These are phyloP conservation scores for Trissonchulus sp. DNA, from an alignment of 2,888 invertebrate species.

Conservation along the genomic window DNA sequence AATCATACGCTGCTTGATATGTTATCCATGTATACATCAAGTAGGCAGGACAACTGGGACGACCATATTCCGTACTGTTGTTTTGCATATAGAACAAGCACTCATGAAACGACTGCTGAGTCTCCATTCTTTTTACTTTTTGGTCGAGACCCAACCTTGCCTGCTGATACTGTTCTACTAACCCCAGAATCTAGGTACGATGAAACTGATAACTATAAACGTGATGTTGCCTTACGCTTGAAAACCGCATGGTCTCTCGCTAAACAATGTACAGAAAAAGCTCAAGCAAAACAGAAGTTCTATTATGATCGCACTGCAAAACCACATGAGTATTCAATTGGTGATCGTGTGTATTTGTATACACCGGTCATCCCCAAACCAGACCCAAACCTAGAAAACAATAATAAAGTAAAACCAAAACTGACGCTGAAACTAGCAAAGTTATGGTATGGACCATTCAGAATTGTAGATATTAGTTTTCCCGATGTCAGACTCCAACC, in stretches of 20 bases:
- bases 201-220: background rate
- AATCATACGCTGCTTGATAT: conserved; percentile 38
- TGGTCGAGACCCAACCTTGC: conserved; percentile 35
- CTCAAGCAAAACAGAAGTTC: conserved; percentile 9
- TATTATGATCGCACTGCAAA: background rate
- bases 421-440: conserved; percentile 1
- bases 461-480: background rate
- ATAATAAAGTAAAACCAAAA: background rate
- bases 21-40: conserved; percentile 6
- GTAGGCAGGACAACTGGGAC: conserved; percentile 41
- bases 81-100: conserved; percentile 40
- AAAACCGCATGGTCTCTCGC: background rate
- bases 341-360: background rate
- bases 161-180: conserved; percentile 29
- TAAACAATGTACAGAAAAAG: background rate
- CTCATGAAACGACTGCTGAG: conserved; percentile 35
- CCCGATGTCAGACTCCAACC: background rate
- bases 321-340: background rate
- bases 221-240: background rate
- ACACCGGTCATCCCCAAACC: background rate
- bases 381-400: background rate
- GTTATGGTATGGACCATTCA: background rate
- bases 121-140: conserved; percentile 36
- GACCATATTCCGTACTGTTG: conserved; percentile 35
- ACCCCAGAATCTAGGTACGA: background rate